These are phyloP conservation scores for Heliconius hewitsoni DNA, from an alignment of 1,140 invertebrate species.

Conservation along the genomic window DNA sequence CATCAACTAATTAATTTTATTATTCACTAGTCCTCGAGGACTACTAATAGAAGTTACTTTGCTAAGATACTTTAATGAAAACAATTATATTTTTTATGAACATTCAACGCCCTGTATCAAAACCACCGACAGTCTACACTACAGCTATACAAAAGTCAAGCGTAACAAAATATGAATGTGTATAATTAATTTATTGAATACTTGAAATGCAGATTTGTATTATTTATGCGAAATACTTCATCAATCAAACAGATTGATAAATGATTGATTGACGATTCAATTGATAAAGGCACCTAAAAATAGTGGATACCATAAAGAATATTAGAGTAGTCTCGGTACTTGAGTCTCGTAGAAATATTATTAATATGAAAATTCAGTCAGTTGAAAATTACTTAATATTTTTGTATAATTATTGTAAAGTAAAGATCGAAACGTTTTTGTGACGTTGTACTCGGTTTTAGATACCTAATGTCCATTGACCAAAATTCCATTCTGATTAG, in stretches of 20 bases:
- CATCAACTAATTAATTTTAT: too few species aligned
- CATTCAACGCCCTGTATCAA: neutral
- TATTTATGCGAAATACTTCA: constrained; percentile 27
- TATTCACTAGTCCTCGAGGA: too few species aligned
- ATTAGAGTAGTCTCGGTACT: constrained; percentile 11
- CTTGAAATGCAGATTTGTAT: constrained; percentile 25
- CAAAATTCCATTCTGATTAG: too few species aligned
- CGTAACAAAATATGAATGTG: constrained; percentile 18
- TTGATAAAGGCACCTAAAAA: constrained; percentile 23
- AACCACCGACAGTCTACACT: neutral
- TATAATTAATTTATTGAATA: constrained; percentile 28
- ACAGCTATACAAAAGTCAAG: constrained; percentile 17
- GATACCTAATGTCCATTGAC: too few species aligned
- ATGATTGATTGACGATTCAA: constrained; percentile 20
- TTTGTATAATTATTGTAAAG: neutral
- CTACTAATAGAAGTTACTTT: too few species aligned
- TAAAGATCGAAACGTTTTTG: neutral
- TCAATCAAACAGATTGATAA: constrained; percentile 32
- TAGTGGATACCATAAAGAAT: constrained; percentile 22
- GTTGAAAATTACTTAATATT: neutral
- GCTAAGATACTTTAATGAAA: neutral
- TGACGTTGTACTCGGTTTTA: too few species aligned
- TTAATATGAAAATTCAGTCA: neutral
- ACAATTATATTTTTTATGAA: neutral
- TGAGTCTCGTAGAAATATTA: neutral